Evolutionary conservation across 2,797 vertebrate species (phyloP), one percentile per base, ranked within the genome.

Genomic region (Acipenser ruthenus): DNA sequence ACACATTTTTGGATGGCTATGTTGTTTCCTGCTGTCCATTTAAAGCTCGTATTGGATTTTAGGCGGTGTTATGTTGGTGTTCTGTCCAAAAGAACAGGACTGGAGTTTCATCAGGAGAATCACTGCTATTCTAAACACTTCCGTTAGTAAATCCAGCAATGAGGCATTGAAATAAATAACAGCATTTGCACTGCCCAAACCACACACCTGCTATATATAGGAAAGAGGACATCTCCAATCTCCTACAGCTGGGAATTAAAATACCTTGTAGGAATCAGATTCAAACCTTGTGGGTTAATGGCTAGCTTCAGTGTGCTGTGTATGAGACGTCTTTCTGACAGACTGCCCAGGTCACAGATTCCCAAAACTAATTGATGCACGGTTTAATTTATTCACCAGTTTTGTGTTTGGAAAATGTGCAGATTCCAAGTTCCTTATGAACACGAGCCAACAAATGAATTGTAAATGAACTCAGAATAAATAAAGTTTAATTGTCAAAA

Each of bases 111-210:
- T 11, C 58, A 65, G 47, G 62, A 69, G 52, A 65, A 68, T 65
- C 53, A 48, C 50, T 56, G 15, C 66, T 6, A 58, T 75, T 63
- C 58, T n/a, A 71, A 67, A 70, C 67, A 73, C 53, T 69, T 75
- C 67, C 67, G 65, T 65, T 47, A 50, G 37, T 68, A 60, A 47
- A 59, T 23, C 49, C 18, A 58, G 49, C 48, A 2, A 59, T 64
- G 47, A 60, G 67, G 61, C 58, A 59, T 15, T 49, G 18, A 37
- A 37, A 37, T 37, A 37, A 37, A 37, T 37, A 37, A 18, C 18
- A 37, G 37, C 37, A 37, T 37, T 37, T 37, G 37, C 37, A 37
- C 58, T 60, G 49, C 50, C 65, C 47, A 12, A 52, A 11, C 60
- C 56, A 67, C 23, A 63, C 47, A 65, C 7, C 50, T 48, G 65